A percentile compares a stretch with the other conserved stretches of the same genome.
Conservation (phyloP, 2,888 invertebrate genomes). For the Bombylius discolor region DNA sequence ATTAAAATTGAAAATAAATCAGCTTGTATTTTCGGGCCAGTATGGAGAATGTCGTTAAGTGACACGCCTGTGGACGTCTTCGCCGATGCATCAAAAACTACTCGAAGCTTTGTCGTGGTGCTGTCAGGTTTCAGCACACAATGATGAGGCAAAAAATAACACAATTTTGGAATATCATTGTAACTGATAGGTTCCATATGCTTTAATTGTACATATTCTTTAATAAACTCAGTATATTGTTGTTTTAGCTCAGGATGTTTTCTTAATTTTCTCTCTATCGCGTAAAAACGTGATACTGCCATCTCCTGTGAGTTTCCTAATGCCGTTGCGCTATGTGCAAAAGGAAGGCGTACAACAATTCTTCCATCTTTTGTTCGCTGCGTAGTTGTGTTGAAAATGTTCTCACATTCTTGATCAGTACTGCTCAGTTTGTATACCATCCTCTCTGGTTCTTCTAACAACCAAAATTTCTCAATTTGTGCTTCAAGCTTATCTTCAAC, state of each 20-base stretch:
- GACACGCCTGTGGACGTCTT: neutral
- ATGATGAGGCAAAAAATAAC: conserved; percentile 18
- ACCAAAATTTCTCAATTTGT: conserved; percentile 1
- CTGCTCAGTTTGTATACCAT: neutral
- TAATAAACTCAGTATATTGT: neutral
- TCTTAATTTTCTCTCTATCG: neutral
- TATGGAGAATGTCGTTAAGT: neutral
- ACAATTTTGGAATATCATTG: neutral
- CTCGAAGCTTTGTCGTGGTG: conserved; percentile 18
- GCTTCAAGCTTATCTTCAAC: neutral
- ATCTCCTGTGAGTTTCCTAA: neutral
- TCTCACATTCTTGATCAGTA: neutral
- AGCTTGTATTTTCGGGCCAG: neutral
- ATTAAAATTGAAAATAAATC: neutral
- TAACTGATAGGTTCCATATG: neutral
- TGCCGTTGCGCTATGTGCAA: neutral
- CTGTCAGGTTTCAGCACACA: conserved; percentile 18
- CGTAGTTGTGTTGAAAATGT: neutral
- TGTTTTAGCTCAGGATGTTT: neutral
- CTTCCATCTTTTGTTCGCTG: neutral
- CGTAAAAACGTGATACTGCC: neutral
- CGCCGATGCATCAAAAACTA: neutral
- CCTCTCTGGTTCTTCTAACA: neutral
- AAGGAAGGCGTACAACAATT: neutral
- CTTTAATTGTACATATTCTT: neutral